phyloP scores from a whole-genome alignment of 2,113 vertebrate species.

The Passer domesticus region DNA sequence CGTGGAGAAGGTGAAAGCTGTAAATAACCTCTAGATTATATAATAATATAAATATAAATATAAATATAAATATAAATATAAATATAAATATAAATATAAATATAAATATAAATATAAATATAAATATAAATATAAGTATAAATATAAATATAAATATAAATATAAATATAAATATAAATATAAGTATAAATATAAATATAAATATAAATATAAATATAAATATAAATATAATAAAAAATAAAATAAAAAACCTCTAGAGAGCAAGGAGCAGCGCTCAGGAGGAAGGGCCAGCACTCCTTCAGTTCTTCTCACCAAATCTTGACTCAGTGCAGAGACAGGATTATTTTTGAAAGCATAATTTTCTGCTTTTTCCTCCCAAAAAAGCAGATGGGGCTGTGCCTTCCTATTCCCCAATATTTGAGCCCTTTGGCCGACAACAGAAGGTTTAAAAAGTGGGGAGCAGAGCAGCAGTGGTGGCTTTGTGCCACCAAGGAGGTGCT shows the following conservation, averaged over 20 bases:
- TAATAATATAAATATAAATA: too few relatives aligned
- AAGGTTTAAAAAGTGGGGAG: background rate
- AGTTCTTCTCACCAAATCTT: background rate
- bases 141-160: too few relatives aligned
- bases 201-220: too few relatives aligned
- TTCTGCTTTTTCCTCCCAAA: fast-evolving
- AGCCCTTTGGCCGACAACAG: background rate
- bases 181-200: too few relatives aligned
- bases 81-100: too few relatives aligned
- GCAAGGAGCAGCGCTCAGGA: background rate
- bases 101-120: too few relatives aligned
- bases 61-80: too few relatives aligned
- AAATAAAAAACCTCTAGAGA: background rate
- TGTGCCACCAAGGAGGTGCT: fast-evolving
- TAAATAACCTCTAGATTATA: too few relatives aligned
- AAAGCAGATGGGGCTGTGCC: background rate
- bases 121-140: too few relatives aligned
- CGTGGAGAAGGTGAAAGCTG: background rate
- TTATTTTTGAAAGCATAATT: background rate
- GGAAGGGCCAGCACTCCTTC: background rate
- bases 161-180: too few relatives aligned
- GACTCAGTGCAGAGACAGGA: fast-evolving
- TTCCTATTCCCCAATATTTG: background rate
- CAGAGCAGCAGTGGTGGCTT: background rate
- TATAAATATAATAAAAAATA: too few relatives aligned